Evolutionary conservation across 1,140 invertebrate genomes (phyloP).

Genomic region (Drosophila obscura): DNA sequence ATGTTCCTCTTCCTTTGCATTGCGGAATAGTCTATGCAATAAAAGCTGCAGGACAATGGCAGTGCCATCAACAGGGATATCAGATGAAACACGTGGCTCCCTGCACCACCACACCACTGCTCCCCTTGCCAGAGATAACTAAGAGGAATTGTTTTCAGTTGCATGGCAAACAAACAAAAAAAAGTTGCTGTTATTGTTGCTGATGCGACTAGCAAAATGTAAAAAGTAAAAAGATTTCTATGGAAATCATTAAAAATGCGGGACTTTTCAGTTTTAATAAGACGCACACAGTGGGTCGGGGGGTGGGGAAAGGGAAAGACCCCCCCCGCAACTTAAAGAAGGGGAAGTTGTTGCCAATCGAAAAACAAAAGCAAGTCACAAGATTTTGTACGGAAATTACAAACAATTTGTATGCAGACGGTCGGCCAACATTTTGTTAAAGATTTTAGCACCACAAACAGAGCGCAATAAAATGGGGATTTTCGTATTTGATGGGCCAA

Average conservation of each 20-base stretch:
- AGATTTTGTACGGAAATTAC: conserved; percentile 11
- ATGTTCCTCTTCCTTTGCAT: conserved; percentile 25
- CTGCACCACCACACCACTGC: neutral
- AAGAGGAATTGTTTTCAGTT: conserved; percentile 38
- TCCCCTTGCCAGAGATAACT: conserved; percentile 12
- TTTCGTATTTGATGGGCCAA: no score
- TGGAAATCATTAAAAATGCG: conserved; percentile 44
- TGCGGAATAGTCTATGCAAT: conserved; percentile 7
- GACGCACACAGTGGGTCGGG: conserved; percentile 3
- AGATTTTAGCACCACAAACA: conserved; percentile 52
- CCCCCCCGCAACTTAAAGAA: conserved; percentile 14
- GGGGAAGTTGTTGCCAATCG: conserved; percentile 60
- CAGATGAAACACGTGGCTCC: conserved; percentile 9
- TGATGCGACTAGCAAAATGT: conserved; percentile 19
- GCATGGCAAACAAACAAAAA: neutral
- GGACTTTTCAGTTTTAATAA: conserved; percentile 32
- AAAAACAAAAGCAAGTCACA: conserved; percentile 41
- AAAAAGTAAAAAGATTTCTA: conserved; percentile 23
- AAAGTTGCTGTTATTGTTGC: conserved; percentile 24
- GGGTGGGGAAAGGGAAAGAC: neutral
- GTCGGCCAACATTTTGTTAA: neutral
- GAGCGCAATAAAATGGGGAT: neutral
- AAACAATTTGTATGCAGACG: conserved; percentile 56
- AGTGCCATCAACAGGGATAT: conserved; percentile 35
- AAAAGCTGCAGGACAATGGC: conserved; percentile 27